Conservation (phyloP, 2,888 invertebrate species). For the Byasa hedistus region DNA sequence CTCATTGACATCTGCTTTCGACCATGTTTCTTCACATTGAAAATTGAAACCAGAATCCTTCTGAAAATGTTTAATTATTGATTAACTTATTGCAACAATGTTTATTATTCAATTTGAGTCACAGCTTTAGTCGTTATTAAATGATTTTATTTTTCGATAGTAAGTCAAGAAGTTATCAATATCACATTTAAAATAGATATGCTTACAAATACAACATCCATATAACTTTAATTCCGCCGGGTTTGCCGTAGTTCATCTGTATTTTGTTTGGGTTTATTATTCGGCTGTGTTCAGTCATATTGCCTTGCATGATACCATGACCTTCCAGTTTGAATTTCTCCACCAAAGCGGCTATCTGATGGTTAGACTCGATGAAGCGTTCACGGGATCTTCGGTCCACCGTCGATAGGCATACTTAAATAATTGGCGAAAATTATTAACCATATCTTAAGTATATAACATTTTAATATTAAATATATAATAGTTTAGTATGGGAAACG, state of each 20-base stretch:
- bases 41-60: slow-evolving; percentile 87
- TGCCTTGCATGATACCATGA: slow-evolving; percentile 84
- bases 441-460: no score
- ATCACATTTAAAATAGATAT: not conserved
- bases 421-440: not conserved
- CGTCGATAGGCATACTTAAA: slow-evolving; percentile 80
- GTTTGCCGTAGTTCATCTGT: slow-evolving; percentile 87
- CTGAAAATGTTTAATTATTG: slow-evolving; percentile 68
- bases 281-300: slow-evolving; percentile 77
- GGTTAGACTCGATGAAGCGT: slow-evolving; percentile 94
- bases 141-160: no score
- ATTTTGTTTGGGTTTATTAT: slow-evolving; percentile 84
- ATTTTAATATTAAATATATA: no score
- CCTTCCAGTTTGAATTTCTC: slow-evolving; percentile 95
- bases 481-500: not conserved
- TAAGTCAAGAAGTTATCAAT: no score
- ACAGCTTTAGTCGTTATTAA: no score
- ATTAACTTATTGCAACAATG: no score
- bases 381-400: slow-evolving; percentile 88
- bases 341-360: slow-evolving; percentile 94
- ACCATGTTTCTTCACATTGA: slow-evolving; percentile 87
- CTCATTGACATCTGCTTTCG: slow-evolving; percentile 87
- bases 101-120: no score
- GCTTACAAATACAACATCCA: slow-evolving; percentile 85
- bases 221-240: slow-evolving; percentile 83